Base-by-base conservation (phyloP, 2,888 invertebrate genomes). In the Xestobium rufovillosum region DNA sequence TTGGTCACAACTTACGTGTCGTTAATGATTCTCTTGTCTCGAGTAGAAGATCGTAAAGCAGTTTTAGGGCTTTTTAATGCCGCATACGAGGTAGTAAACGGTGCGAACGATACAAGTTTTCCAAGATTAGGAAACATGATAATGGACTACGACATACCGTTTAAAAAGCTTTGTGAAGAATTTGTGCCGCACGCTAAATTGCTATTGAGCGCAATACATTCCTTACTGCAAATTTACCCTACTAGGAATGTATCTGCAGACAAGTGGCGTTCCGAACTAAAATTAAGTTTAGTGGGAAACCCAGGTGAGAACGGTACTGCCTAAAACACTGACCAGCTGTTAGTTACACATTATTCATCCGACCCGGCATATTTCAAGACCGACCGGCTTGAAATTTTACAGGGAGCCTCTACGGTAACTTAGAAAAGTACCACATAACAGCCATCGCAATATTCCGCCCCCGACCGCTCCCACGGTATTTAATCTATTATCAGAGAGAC, bases 91-190 rank as follows among this genome's bases (percentile, higher is more conserved):
- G 81, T 96, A 76, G 85, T 90, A 14, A 82, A 97, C 60, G 87
- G 80, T 50, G 85, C 57, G 16, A 81, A 86, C 36, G 94, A 94
- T 64, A 74, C 80, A 10, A 91, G 88, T 57, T 98, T 97, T 64
- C 97, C 97, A 3, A 76, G 97, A 9, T 71, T 98, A 31, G 98
- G 97, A 0, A 95, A 94, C 67, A 82, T 98, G 83, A 95, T 99
- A 44, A 80, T 96, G 51, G 98, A 99, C 58, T 98, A 97, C 66
- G 96, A 97, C 64, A 77, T 85, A 26, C 97, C 98, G 1, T 66
- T 97, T 41, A 94, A 89, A 60, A 97, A 95, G 59, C 71, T 99
- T 0, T 83, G 90, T 0, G 97, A 98, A 61, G 98, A 99, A 64
- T 96, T 98, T 67, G 80, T 88, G 19, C 94, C 96, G 0, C 95